Percentiles rank a stretch among this genome's conserved stretches.
phyloP scores from a whole-genome alignment of 2,797 vertebrate genomes.

The Tragopan temminckii region DNA sequence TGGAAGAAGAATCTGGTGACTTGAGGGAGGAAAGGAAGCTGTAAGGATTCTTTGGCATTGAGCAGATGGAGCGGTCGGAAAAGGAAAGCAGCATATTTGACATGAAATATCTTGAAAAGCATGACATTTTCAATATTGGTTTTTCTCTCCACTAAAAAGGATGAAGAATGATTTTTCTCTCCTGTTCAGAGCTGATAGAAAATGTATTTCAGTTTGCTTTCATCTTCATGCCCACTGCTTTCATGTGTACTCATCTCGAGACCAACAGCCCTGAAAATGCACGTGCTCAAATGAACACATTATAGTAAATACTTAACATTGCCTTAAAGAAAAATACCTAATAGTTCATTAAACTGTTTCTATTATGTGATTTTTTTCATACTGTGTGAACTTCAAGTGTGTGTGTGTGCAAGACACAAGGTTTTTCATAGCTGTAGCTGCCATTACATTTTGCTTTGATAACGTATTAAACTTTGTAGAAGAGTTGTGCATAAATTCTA shows the following conservation, averaged over 20 bases:
- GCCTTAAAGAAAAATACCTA: background rate
- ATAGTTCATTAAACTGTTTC: background rate
- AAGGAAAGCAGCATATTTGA: background rate
- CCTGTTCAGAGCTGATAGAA: background rate
- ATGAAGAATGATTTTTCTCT: slow-evolving; percentile 13
- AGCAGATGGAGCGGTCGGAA: background rate
- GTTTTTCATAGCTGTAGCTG: background rate
- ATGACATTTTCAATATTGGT: slow-evolving; percentile 1
- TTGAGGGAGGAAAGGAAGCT: background rate
- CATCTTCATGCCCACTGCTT: background rate
- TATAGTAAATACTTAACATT: background rate
- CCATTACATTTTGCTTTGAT: background rate
- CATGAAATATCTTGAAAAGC: slow-evolving; percentile 42
- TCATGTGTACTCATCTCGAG: background rate
- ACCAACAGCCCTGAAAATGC: background rate
- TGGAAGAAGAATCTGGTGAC: background rate
- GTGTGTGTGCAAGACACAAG: background rate
- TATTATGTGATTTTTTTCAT: background rate
- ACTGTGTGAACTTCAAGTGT: background rate
- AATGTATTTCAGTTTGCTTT: background rate
- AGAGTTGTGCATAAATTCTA: background rate
- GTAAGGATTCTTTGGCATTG: background rate
- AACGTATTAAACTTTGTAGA: background rate
- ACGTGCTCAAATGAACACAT: background rate
- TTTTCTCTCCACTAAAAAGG: slow-evolving; percentile 10